Evolutionary conservation across 2,888 invertebrate genomes (phyloP).

Genomic region (Dicranocentrus wangi): DNA sequence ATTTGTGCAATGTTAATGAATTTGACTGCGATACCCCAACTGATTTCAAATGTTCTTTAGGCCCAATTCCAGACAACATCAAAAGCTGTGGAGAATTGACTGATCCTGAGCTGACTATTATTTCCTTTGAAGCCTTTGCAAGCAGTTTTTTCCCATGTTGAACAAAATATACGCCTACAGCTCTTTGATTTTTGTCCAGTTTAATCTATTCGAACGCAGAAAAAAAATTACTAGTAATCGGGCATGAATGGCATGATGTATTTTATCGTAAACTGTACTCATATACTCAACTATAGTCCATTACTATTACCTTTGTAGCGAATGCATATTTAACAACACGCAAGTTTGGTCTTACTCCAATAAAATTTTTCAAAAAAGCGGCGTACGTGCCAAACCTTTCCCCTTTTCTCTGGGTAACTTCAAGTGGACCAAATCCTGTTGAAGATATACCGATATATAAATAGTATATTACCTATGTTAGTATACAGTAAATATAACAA

Average conservation of each 20-base stretch:
- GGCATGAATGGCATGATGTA: neutral
- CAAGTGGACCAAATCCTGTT: slow-evolving; percentile 63
- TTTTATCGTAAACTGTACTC: slow-evolving; percentile 1
- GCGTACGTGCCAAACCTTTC: slow-evolving; percentile 64
- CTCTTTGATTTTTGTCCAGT: slow-evolving; percentile 59
- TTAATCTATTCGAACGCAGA: too few species aligned
- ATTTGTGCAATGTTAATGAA: too few species aligned
- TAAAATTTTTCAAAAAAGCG: slow-evolving; percentile 67
- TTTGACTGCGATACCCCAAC: slow-evolving; percentile 32
- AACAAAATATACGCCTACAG: slow-evolving; percentile 67
- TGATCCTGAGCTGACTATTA: slow-evolving; percentile 62
- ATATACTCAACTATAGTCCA: too few species aligned
- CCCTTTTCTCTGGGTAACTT: slow-evolving; percentile 67
- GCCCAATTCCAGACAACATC: slow-evolving; percentile 69
- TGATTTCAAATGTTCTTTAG: slow-evolving; percentile 55
- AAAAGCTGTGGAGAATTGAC: slow-evolving; percentile 67
- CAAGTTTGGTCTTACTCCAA: slow-evolving; percentile 56
- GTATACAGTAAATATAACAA: too few species aligned
- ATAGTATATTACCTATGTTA: too few species aligned
- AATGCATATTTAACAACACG: slow-evolving; percentile 67
- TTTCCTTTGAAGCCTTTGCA: slow-evolving; percentile 65
- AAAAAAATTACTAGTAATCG: too few species aligned
- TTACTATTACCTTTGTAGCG: slow-evolving; percentile 67
- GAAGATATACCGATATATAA: neutral
- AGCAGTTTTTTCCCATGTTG: slow-evolving; percentile 64